phyloP scores from a whole-genome alignment of 2,888 invertebrate species.

The Pasiphila rectangulata region DNA sequence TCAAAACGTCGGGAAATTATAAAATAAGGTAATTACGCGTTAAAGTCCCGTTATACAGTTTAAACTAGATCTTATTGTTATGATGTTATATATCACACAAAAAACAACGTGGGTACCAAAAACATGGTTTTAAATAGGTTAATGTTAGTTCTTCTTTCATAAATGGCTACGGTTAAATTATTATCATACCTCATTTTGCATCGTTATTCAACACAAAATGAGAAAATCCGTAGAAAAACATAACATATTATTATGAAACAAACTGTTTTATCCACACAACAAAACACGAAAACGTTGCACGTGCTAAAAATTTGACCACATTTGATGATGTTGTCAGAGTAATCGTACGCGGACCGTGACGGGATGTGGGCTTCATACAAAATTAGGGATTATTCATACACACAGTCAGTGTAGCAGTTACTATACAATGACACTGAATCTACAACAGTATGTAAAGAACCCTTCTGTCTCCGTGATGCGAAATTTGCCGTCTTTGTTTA shows the following conservation, averaged over 20 bases:
- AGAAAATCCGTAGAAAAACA: background rate
- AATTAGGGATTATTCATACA: slow-evolving; percentile 67
- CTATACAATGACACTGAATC: background rate
- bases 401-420: slow-evolving; percentile 12
- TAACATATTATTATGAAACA: background rate
- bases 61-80: no score
- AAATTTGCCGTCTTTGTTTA: slow-evolving; percentile 50
- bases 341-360: slow-evolving; percentile 54
- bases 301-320: slow-evolving; percentile 24
- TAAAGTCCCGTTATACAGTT: no score
- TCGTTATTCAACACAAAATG: background rate
- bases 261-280: slow-evolving; percentile 13
- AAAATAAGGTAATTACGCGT: no score
- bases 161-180: no score
- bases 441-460: slow-evolving; percentile 9
- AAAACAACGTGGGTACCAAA: no score
- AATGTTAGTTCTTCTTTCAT: no score
- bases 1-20: no score
- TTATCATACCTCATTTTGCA: no score
- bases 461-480: slow-evolving; percentile 39
- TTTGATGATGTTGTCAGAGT: slow-evolving; percentile 46
- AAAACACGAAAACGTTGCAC: slow-evolving; percentile 18
- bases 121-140: no score
- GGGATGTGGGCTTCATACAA: slow-evolving; percentile 69
- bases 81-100: no score